Evolutionary conservation across 2,888 invertebrate genomes (phyloP).

Genomic region (Synanthedon vespiformis): DNA sequence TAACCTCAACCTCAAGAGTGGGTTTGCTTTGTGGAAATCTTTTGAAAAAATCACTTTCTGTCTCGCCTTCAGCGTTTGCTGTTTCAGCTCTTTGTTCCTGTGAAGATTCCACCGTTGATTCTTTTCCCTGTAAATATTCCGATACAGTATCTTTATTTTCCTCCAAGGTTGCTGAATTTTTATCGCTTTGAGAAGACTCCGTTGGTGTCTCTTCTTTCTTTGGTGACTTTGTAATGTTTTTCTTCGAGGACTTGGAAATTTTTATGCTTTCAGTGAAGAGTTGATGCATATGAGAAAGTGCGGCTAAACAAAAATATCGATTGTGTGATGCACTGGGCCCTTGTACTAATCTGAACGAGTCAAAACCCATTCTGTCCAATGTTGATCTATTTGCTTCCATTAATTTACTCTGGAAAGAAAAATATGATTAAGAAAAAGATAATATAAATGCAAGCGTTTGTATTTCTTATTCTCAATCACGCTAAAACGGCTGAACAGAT

Average conservation of each 20-base stretch:
- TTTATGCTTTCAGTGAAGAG: constrained; percentile 63
- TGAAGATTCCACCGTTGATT: too few species aligned
- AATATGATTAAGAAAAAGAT: not conserved
- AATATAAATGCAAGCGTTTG: not conserved
- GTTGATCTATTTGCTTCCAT: constrained; percentile 70
- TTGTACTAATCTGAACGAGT: constrained; percentile 71
- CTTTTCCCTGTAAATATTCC: constrained; percentile 8
- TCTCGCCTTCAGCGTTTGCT: too few species aligned
- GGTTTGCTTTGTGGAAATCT: constrained; percentile 59
- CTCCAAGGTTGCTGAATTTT: too few species aligned
- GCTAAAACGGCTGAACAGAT: not conserved
- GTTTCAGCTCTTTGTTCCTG: too few species aligned
- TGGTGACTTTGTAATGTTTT: constrained; percentile 12
- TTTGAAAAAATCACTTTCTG: constrained; percentile 49
- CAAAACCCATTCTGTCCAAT: constrained; percentile 69
- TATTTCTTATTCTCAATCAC: not conserved
- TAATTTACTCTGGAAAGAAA: constrained; percentile 62
- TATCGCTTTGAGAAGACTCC: too few species aligned
- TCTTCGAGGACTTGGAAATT: constrained; percentile 8
- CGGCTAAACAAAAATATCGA: constrained; percentile 72
- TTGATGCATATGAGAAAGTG: constrained; percentile 75
- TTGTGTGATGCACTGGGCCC: constrained; percentile 69
- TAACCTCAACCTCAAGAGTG: constrained; percentile 58
- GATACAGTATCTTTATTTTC: too few species aligned
- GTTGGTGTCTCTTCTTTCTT: constrained; percentile 12